Percentiles rank a stretch among this genome's conserved stretches.
Evolutionary conservation across 2,113 vertebrate genomes (phyloP).

Genomic region (Cynocephalus volans): DNA sequence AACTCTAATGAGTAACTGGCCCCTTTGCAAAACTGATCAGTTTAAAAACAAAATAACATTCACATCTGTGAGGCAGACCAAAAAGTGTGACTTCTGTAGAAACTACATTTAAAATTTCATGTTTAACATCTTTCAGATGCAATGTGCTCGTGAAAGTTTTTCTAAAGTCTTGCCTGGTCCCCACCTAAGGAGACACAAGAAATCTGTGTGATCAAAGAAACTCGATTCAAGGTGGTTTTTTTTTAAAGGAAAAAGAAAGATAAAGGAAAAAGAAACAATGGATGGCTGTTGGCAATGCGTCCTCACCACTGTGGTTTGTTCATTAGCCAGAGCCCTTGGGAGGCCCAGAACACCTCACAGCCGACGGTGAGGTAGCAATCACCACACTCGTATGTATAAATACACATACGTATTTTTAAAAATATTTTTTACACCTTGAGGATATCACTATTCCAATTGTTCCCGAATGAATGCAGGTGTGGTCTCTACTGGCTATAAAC

Average conservation of each 20-base stretch:
- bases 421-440: slow-evolving; percentile 84
- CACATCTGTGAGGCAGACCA: slow-evolving; percentile 87
- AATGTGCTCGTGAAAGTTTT: slow-evolving; percentile 78
- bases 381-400: slow-evolving; percentile 82
- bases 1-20: slow-evolving; percentile 88
- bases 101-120: slow-evolving; percentile 85
- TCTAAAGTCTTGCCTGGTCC: slow-evolving; percentile 83
- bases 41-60: slow-evolving; percentile 85
- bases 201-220: slow-evolving; percentile 83
- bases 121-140: slow-evolving; percentile 76
- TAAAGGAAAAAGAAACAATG: slow-evolving; percentile 60
- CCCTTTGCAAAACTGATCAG: slow-evolving; percentile 86
- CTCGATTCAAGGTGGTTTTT: slow-evolving; percentile 73
- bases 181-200: slow-evolving; percentile 80
- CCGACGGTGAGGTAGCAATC: slow-evolving; percentile 85
- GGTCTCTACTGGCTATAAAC: slow-evolving; percentile 89
- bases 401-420: slow-evolving; percentile 59
- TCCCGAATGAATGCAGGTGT: slow-evolving; percentile 90
- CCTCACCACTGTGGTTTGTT: slow-evolving; percentile 87
- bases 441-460: slow-evolving; percentile 88
- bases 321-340: slow-evolving; percentile 79
- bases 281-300: slow-evolving; percentile 81
- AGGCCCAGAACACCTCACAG: slow-evolving; percentile 87
- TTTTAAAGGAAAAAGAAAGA: slow-evolving; percentile 54
- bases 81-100: slow-evolving; percentile 88